phyloP scores from a whole-genome alignment of 2,888 invertebrate species.

The Aphidius colemani region DNA sequence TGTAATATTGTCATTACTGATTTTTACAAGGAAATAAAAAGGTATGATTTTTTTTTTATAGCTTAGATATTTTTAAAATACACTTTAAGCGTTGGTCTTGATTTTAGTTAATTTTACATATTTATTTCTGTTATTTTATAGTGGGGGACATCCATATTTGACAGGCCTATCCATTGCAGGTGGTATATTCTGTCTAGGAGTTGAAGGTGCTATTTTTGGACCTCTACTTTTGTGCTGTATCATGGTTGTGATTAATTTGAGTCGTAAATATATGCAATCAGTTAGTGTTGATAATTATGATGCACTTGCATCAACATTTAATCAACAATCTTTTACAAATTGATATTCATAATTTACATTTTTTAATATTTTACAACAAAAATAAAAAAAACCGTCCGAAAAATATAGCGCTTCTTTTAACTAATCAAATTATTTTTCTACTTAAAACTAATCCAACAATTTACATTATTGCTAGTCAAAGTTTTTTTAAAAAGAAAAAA shows the following conservation, averaged over 20 bases:
- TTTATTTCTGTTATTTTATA: slow-evolving; percentile 53
- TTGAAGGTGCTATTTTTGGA: slow-evolving; percentile 96
- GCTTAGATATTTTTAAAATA: no score
- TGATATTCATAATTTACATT: no score
- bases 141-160: slow-evolving; percentile 94
- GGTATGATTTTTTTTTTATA: slow-evolving; percentile 63
- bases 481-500: no score
- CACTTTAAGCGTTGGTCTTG: no score
- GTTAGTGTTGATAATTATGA: slow-evolving; percentile 66
- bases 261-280: slow-evolving; percentile 57
- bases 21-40: slow-evolving; percentile 96
- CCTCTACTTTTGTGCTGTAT: slow-evolving; percentile 93
- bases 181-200: slow-evolving; percentile 95
- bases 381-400: slow-evolving; percentile 2
- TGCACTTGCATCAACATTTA: slow-evolving; percentile 44
- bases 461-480: no score
- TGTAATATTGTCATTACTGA: slow-evolving; percentile 92
- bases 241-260: slow-evolving; percentile 86
- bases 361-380: no score
- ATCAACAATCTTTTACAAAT: slow-evolving; percentile 29
- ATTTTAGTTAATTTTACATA: slow-evolving; percentile 8
- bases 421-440: slow-evolving; percentile 2
- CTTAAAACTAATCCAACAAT: slow-evolving; percentile 1
- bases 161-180: slow-evolving; percentile 97
- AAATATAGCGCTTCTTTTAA: slow-evolving; percentile 1